A percentile compares a stretch with the other conserved stretches of the same genome.
phyloP scores from a whole-genome alignment of 2,113 vertebrate species.

The Arothron firmamentum region DNA sequence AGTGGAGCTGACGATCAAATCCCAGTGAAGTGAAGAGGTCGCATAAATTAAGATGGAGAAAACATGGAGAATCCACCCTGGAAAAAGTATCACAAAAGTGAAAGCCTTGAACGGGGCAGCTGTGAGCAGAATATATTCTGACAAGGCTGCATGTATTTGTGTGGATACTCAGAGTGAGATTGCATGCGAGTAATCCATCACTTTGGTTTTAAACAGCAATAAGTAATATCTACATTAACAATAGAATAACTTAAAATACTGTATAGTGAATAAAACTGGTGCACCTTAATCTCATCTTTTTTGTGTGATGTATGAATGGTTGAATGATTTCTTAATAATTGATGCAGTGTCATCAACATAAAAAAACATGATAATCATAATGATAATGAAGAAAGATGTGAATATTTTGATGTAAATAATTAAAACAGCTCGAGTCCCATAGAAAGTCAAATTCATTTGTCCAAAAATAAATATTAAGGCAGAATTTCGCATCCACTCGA shows the following conservation, averaged over 20 bases:
- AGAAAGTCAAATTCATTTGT: no score
- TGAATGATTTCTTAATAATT: no score
- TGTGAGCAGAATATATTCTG: slow-evolving; percentile 33
- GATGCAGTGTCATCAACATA: no score
- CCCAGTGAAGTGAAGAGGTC: slow-evolving; percentile 52
- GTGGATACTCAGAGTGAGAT: slow-evolving; percentile 1
- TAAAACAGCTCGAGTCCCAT: no score
- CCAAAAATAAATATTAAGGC: no score
- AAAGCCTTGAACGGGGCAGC: slow-evolving; percentile 35
- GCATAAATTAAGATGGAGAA: slow-evolving; percentile 43
- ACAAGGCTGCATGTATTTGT: slow-evolving; percentile 14
- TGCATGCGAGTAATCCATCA: slow-evolving; percentile 3
- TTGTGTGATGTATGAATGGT: no score
- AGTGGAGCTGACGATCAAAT: slow-evolving; percentile 55
- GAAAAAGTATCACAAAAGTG: slow-evolving; percentile 30
- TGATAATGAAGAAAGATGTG: no score
- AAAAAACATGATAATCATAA: no score
- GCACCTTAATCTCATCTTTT: no score
- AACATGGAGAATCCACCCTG: slow-evolving; percentile 31
- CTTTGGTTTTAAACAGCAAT: slow-evolving; percentile 3
- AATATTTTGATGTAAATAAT: no score
- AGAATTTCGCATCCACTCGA: no score
- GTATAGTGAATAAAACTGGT: not conserved
- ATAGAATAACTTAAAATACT: not conserved
- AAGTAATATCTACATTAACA: not conserved